These are phyloP conservation scores for Malacosoma neustria DNA, from an alignment of 2,888 invertebrate genomes.

Conservation along the genomic window DNA sequence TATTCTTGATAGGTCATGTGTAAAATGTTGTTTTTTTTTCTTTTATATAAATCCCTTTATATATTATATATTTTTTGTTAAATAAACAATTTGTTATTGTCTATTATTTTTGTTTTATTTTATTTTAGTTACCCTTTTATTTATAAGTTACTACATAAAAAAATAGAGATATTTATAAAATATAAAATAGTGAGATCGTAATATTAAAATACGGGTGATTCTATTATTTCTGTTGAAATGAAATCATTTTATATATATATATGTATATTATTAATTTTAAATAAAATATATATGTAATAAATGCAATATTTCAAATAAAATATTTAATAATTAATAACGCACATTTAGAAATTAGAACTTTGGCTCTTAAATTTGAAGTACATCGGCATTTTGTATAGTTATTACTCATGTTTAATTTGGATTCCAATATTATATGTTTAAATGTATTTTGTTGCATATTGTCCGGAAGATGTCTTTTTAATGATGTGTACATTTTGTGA, in stretches of 20 bases:
- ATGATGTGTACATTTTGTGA: too few relatives aligned
- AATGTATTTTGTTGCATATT: too few relatives aligned
- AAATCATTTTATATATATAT: neutral
- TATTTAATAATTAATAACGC: neutral
- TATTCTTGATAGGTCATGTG: conserved; percentile 46
- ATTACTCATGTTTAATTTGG: too few relatives aligned
- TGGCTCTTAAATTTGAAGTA: neutral
- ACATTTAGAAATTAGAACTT: neutral
- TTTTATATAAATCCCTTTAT: conserved; percentile 36
- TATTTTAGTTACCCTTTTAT: conserved; percentile 32
- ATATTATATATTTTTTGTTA: conserved; percentile 75
- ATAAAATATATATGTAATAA: neutral
- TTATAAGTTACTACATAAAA: conserved; percentile 14
- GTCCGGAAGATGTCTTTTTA: too few relatives aligned
- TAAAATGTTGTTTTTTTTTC: conserved; percentile 58
- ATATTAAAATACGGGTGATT: conserved; percentile 60
- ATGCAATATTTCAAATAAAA: conserved; percentile 11
- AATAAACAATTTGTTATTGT: conserved; percentile 75
- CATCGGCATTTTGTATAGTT: neutral
- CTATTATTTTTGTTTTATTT: conserved; percentile 65
- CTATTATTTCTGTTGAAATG: conserved; percentile 31
- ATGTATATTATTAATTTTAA: neutral
- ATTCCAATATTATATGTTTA: too few relatives aligned
- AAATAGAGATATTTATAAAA: conserved; percentile 27
- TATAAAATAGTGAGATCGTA: conserved; percentile 59